Conservation (phyloP, 2,888 invertebrate species). For the Brachylomia viminalis region DNA sequence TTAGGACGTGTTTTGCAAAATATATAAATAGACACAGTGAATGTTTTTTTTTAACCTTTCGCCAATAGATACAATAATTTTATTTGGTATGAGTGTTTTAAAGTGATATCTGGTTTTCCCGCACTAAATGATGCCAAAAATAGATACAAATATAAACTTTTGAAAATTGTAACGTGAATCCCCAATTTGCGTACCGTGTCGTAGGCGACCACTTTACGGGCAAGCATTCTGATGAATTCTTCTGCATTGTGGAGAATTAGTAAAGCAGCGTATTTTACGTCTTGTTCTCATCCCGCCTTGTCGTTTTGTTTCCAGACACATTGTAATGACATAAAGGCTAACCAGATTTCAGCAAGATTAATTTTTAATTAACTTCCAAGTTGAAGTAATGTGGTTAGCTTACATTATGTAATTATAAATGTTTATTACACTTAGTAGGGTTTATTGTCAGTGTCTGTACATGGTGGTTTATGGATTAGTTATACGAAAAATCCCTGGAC, state of each 20-base stretch:
- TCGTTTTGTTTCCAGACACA: conserved; percentile 60
- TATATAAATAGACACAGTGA: no score
- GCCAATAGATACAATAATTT: no score
- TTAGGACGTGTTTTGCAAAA: not conserved
- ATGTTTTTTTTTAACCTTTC: no score
- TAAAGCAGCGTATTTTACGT: conserved; percentile 64
- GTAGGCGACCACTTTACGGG: conserved; percentile 62
- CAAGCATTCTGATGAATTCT: conserved; percentile 73
- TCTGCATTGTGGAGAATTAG: conserved; percentile 72
- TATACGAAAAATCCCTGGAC: no score
- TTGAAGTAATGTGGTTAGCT: conserved; percentile 15
- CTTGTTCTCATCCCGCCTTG: conserved; percentile 51
- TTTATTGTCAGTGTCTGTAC: no score
- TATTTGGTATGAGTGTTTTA: no score
- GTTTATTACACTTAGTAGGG: conserved; percentile 7
- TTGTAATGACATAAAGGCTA: conserved; percentile 57
- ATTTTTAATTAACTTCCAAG: conserved; percentile 40
- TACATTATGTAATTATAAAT: conserved; percentile 8
- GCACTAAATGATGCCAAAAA: no score
- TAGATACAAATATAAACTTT: no score
- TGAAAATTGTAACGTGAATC: no score
- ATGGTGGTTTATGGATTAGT: no score
- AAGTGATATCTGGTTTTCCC: no score
- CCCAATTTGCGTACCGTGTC: conserved; percentile 56
- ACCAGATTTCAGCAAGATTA: conserved; percentile 36